These are phyloP conservation scores for Acromyrmex echinatior DNA, from an alignment of 1,140 invertebrate species.

Conservation along the genomic window DNA sequence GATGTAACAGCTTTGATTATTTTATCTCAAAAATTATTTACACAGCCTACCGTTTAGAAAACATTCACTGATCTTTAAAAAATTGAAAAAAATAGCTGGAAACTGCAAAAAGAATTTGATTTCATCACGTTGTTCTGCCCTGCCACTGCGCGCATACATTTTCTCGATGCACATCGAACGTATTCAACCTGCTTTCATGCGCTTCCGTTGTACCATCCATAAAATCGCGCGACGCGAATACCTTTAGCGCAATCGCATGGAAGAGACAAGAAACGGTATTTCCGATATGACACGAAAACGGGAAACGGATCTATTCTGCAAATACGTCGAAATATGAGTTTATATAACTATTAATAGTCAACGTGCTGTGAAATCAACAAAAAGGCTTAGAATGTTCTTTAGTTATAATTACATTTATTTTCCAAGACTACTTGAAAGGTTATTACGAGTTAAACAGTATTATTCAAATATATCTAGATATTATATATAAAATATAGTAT, in stretches of 20 bases:
- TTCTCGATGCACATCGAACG: conserved; percentile 52
- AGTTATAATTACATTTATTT: neutral
- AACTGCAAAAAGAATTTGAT: conserved; percentile 37
- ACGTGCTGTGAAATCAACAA: neutral
- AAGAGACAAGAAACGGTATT: conserved; percentile 61
- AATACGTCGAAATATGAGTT: conserved; percentile 26
- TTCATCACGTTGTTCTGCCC: conserved; percentile 25
- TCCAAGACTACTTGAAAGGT: neutral
- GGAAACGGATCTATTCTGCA: neutral
- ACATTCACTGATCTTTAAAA: conserved; percentile 8
- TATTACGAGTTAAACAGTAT: neutral
- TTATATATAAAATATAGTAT: neutral
- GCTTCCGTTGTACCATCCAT: conserved; percentile 48
- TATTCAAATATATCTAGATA: neutral
- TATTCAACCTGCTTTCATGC: conserved; percentile 51
- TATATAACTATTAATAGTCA: conserved; percentile 7
- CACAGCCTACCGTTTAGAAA: neutral
- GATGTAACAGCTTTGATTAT: neutral
- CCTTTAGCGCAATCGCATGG: conserved; percentile 66
- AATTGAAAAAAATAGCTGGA: conserved; percentile 20
- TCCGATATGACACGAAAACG: conserved; percentile 48
- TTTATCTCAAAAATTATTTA: neutral
- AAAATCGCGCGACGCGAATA: conserved; percentile 60
- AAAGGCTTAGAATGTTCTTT: neutral
- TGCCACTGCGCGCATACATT: conserved; percentile 1